Evolutionary conservation across 2,888 invertebrate genomes (phyloP).

Genomic region (Epirrhoe tristata): DNA sequence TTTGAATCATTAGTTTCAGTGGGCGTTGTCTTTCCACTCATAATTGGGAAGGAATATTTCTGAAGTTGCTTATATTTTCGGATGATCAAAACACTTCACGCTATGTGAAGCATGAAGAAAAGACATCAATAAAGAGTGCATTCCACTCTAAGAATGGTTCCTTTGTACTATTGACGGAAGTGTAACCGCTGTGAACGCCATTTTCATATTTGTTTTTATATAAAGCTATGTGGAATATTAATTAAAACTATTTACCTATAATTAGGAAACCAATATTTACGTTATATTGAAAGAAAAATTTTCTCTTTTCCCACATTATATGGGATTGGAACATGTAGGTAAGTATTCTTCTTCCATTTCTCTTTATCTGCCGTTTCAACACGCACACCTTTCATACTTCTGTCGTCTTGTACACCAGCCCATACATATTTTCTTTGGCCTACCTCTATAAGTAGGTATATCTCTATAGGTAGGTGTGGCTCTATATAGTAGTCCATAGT

Average conservation of each 20-base stretch:
- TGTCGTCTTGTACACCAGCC: too few species aligned
- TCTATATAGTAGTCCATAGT: too few species aligned
- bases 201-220: background rate
- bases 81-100: slow-evolving; percentile 35
- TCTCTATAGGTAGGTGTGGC: too few species aligned
- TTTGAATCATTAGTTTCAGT: slow-evolving; percentile 39
- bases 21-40: slow-evolving; percentile 36
- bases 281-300: too few species aligned
- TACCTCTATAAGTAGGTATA: too few species aligned
- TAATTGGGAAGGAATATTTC: slow-evolving; percentile 36
- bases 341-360: too few species aligned
- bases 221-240: background rate
- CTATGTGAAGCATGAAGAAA: slow-evolving; percentile 6
- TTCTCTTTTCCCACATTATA: too few species aligned
- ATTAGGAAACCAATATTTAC: too few species aligned
- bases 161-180: background rate
- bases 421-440: too few species aligned
- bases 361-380: too few species aligned
- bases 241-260: background rate
- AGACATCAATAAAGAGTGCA: slow-evolving; percentile 10
- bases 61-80: slow-evolving; percentile 15
- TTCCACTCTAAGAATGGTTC: background rate
- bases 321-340: too few species aligned
- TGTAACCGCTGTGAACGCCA: background rate
- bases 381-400: too few species aligned